Conservation (phyloP, 2,888 invertebrate genomes). For the Thymelicus lineola region DNA sequence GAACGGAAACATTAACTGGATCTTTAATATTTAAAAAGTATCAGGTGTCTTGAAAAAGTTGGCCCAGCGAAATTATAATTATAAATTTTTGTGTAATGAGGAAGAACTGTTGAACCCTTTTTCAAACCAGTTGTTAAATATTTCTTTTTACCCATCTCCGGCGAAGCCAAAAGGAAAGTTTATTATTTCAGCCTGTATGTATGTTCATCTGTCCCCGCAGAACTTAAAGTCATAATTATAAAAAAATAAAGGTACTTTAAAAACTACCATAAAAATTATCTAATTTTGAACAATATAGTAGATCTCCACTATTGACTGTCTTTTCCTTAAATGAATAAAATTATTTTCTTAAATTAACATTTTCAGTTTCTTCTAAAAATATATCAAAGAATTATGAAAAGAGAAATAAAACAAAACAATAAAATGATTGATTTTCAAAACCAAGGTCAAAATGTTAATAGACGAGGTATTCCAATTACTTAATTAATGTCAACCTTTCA, state of each 20-base stretch:
- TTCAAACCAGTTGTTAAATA: slow-evolving; percentile 24
- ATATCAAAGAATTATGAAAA: too few species aligned
- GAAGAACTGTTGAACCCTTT: slow-evolving; percentile 28
- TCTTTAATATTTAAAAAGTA: slow-evolving; percentile 40
- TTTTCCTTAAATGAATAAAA: too few species aligned
- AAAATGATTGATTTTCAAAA: neutral
- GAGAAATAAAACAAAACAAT: neutral
- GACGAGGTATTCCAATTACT: slow-evolving; percentile 36
- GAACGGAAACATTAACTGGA: slow-evolving; percentile 30
- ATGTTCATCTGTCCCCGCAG: too few species aligned
- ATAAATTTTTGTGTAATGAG: slow-evolving; percentile 32
- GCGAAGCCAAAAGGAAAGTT: neutral
- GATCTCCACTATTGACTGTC: too few species aligned
- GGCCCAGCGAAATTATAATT: slow-evolving; percentile 34
- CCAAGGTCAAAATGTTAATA: neutral
- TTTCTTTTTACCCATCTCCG: neutral
- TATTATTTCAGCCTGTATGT: neutral
- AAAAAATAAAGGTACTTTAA: too few species aligned
- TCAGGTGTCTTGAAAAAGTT: slow-evolving; percentile 46
- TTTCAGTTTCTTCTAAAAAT: too few species aligned
- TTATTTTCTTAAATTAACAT: too few species aligned
- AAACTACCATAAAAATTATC: too few species aligned
- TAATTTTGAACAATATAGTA: too few species aligned
- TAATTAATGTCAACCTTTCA: slow-evolving; percentile 44
- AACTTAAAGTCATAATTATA: too few species aligned